Evolutionary conservation across 1,140 invertebrate genomes (phyloP).

Genomic region (Drosophila biarmipes): DNA sequence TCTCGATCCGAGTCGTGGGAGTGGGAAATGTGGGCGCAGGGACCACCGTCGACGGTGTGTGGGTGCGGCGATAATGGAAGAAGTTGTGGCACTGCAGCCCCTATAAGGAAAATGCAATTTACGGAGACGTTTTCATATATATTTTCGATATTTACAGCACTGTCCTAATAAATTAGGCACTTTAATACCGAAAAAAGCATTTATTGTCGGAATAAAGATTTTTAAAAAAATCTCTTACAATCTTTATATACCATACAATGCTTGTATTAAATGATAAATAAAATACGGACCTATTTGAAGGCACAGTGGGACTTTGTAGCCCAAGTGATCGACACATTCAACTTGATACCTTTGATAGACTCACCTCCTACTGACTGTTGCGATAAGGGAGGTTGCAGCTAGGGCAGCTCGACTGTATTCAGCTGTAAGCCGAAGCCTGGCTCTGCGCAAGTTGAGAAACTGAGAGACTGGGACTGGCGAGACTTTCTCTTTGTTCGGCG

Average conservation of each 20-base stretch:
- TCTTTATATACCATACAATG: no score
- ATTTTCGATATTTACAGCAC: not conserved
- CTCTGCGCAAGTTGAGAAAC: slow-evolving; percentile 37
- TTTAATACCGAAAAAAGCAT: no score
- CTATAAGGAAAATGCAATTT: not conserved
- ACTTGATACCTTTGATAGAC: no score
- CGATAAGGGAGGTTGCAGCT: not conserved
- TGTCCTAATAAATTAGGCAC: no score
- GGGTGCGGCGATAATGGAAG: slow-evolving; percentile 30
- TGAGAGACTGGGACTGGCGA: slow-evolving; percentile 33
- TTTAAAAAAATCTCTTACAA: no score
- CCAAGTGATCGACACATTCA: no score
- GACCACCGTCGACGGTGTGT: slow-evolving; percentile 21
- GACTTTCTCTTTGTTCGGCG: slow-evolving; percentile 77
- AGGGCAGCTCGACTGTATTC: slow-evolving; percentile 2
- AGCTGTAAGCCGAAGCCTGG: slow-evolving; percentile 2
- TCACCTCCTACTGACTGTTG: not conserved
- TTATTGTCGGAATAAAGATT: no score
- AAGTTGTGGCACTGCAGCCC: slow-evolving; percentile 8
- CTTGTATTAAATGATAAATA: no score
- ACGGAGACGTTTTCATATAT: not conserved
- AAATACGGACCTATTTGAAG: no score
- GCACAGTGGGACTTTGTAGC: no score
- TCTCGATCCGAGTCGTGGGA: slow-evolving; percentile 33
- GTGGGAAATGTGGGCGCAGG: slow-evolving; percentile 31